A percentile compares a stretch with the other conserved stretches of the same genome.
These are phyloP conservation scores for Todiramphus chloris DNA, from an alignment of 2,113 vertebrate genomes.

Conservation along the genomic window DNA sequence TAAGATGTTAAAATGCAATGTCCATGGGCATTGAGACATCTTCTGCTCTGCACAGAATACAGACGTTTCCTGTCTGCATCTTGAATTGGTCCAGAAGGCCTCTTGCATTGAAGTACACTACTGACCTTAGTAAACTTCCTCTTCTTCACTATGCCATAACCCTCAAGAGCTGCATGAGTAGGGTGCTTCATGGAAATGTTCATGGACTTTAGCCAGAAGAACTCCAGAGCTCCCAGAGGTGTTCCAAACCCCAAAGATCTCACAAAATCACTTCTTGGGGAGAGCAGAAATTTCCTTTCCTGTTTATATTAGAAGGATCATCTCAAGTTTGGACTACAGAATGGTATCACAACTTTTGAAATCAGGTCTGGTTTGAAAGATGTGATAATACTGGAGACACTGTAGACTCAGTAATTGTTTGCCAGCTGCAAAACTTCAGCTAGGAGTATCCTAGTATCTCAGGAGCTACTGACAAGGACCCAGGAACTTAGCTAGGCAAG, in stretches of 20 bases:
- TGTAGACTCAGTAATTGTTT: background rate
- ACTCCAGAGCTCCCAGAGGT: background rate
- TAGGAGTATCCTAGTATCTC: background rate
- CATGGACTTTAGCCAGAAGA: background rate
- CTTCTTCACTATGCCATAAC: background rate
- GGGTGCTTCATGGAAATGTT: background rate
- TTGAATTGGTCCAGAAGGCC: background rate
- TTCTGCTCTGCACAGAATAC: background rate
- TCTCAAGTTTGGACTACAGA: background rate
- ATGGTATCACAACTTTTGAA: background rate
- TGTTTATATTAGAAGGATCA: background rate
- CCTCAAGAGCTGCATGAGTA: background rate
- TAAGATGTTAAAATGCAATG: background rate
- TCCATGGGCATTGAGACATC: background rate
- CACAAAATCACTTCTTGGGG: background rate
- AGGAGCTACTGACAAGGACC: background rate
- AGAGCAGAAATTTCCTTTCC: background rate
- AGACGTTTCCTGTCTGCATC: accelerated
- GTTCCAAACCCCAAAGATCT: background rate
- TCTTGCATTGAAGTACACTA: background rate
- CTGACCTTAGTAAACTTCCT: background rate
- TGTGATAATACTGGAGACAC: background rate
- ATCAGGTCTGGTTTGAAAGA: background rate
- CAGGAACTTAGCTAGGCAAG: background rate
- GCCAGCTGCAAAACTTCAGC: background rate